Conservation (phyloP, 2,888 invertebrate species). For the Stenoptilia bipunctidactyla region DNA sequence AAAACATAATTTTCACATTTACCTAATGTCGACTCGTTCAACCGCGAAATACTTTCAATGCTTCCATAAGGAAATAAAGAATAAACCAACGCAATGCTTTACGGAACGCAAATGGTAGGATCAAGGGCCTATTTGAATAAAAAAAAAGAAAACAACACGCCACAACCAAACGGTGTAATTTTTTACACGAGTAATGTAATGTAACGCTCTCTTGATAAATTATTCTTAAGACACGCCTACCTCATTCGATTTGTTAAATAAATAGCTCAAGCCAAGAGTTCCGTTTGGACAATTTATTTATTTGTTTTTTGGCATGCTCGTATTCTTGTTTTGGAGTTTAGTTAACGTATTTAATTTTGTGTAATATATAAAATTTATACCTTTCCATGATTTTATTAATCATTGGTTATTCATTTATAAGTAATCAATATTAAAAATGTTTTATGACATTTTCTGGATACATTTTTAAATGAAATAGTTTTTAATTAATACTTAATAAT, state of each 20-base stretch:
- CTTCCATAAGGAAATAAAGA: slow-evolving; percentile 1
- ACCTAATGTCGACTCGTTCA: neutral
- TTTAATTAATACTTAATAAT: too few species aligned
- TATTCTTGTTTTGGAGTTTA: too few species aligned
- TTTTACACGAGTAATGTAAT: slow-evolving; percentile 29
- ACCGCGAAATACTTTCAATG: neutral
- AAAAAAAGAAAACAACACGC: slow-evolving; percentile 19
- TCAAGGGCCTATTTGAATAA: slow-evolving; percentile 13
- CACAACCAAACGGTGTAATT: slow-evolving; percentile 27
- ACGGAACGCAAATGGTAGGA: slow-evolving; percentile 1
- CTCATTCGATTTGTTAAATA: slow-evolving; percentile 35
- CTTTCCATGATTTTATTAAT: too few species aligned
- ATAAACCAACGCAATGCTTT: neutral
- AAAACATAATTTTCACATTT: too few species aligned
- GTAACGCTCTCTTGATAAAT: slow-evolving; percentile 40
- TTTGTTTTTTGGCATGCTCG: too few species aligned
- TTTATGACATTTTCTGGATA: too few species aligned
- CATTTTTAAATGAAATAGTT: too few species aligned
- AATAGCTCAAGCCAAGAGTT: slow-evolving; percentile 28
- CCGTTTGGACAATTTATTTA: too few species aligned
- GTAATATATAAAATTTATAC: too few species aligned
- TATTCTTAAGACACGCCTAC: slow-evolving; percentile 29
- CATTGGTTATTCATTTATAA: too few species aligned
- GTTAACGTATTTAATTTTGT: too few species aligned
- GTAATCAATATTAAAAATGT: too few species aligned